Percentiles rank a stretch among this genome's conserved stretches.
Evolutionary conservation across 2,888 invertebrate species (phyloP).

Genomic region (Caenorhabditis sp.): DNA sequence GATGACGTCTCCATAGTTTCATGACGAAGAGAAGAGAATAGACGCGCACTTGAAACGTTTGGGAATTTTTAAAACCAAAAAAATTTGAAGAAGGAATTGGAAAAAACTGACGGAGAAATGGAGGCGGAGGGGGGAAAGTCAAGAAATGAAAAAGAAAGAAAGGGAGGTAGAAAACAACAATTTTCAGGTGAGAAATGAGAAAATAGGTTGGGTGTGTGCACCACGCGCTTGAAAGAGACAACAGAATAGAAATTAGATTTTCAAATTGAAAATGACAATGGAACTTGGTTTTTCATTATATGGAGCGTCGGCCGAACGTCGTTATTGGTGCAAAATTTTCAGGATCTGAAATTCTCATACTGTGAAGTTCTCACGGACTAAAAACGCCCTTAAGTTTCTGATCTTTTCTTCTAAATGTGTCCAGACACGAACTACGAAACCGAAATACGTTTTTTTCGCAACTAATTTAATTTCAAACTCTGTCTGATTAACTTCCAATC

Average conservation of each 20-base stretch:
- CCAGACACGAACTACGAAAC: not conserved
- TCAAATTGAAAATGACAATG: not conserved
- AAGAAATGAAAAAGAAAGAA: not conserved
- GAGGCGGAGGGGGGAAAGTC: not conserved
- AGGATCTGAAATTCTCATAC: no score
- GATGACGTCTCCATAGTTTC: slow-evolving; percentile 9
- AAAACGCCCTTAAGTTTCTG: not conserved
- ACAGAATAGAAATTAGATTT: no score
- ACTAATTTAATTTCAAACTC: no score
- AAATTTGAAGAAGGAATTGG: not conserved
- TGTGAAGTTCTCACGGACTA: not conserved
- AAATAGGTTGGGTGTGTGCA: not conserved
- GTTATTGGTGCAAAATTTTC: no score
- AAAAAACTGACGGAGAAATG: no score
- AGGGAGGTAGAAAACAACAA: not conserved
- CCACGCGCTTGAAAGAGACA: not conserved
- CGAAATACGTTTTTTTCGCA: not conserved
- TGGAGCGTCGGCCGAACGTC: no score
- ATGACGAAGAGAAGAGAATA: not conserved
- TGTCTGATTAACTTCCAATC: not conserved
- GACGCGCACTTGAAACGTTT: no score
- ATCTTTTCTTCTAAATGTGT: not conserved
- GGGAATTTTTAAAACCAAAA: no score
- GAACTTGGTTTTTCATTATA: not conserved
- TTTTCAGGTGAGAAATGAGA: not conserved